A percentile compares a stretch with the other conserved stretches of the same genome.
Conservation (phyloP, 1,140 invertebrate genomes). For the Melitaea cinxia region DNA sequence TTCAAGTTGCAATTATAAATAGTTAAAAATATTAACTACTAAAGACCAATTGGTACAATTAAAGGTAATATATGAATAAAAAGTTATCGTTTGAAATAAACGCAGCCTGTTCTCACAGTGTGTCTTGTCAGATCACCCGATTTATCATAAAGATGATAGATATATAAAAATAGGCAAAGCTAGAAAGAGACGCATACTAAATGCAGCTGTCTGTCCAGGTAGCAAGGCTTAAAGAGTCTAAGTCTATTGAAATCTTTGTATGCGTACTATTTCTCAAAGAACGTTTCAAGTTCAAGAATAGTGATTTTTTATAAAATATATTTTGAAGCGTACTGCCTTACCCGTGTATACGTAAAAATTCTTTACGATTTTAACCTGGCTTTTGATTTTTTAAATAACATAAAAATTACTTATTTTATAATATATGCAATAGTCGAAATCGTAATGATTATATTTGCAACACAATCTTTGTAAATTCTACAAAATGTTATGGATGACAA, state of each 20-base stretch:
- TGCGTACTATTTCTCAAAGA: constrained; percentile 30
- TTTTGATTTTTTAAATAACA: too few species aligned
- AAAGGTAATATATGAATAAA: too few species aligned
- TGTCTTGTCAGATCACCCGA: constrained; percentile 10
- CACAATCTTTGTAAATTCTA: too few species aligned
- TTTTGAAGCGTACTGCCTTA: constrained; percentile 2
- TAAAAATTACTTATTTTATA: too few species aligned
- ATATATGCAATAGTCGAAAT: too few species aligned
- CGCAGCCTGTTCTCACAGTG: neutral
- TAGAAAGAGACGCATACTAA: constrained; percentile 50
- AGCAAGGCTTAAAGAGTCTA: constrained; percentile 48
- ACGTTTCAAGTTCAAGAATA: constrained; percentile 12
- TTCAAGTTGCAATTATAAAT: too few species aligned
- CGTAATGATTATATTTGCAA: too few species aligned
- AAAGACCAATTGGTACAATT: neutral
- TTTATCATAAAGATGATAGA: constrained; percentile 48
- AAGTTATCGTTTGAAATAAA: neutral
- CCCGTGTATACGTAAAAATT: neutral
- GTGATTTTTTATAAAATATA: constrained; percentile 15
- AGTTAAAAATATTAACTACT: too few species aligned
- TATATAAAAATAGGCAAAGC: constrained; percentile 27
- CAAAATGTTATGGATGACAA: too few species aligned
- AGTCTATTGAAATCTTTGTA: constrained; percentile 44
- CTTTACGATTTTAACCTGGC: too few species aligned
- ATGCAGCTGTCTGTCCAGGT: constrained; percentile 66